phyloP scores from a whole-genome alignment of 1,140 invertebrate species.

The Atta colombica region DNA sequence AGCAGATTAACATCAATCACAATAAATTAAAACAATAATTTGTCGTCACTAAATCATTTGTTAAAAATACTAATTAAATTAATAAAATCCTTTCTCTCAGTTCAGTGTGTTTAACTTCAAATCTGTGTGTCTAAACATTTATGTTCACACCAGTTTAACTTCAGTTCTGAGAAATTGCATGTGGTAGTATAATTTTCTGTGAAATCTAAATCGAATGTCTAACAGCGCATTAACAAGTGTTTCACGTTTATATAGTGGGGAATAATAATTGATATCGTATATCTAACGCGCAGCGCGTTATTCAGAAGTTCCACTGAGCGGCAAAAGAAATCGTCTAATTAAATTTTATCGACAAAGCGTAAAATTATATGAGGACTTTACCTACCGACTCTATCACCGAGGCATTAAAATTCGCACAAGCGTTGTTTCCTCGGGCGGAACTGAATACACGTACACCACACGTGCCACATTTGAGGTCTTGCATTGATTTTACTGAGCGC shows the following conservation, averaged over 20 bases:
- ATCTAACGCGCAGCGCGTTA: slow-evolving; percentile 42
- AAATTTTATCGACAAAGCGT: slow-evolving; percentile 68
- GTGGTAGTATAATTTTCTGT: not conserved
- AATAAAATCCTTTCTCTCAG: too few species aligned
- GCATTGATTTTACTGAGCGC: slow-evolving; percentile 54
- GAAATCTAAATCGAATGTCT: slow-evolving; percentile 43
- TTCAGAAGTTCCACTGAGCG: slow-evolving; percentile 36
- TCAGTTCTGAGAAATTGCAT: slow-evolving; percentile 19
- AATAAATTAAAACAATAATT: too few species aligned
- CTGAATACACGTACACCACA: slow-evolving; percentile 37
- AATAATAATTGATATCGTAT: slow-evolving; percentile 62
- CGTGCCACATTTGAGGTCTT: slow-evolving; percentile 22
- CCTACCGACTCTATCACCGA: not conserved
- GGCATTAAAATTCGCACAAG: slow-evolving; percentile 50
- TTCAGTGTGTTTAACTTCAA: not conserved
- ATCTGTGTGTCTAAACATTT: not conserved
- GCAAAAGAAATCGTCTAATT: slow-evolving; percentile 58
- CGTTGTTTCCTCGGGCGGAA: slow-evolving; percentile 31
- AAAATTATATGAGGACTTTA: slow-evolving; percentile 56
- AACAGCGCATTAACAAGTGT: slow-evolving; percentile 50
- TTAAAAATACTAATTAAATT: too few species aligned
- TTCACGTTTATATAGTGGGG: slow-evolving; percentile 30
- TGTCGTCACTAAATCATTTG: too few species aligned
- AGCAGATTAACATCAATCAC: too few species aligned
- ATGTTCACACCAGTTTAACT: not conserved